Base-by-base conservation (phyloP, 2,888 invertebrate species). In the Conomelus anceps region DNA sequence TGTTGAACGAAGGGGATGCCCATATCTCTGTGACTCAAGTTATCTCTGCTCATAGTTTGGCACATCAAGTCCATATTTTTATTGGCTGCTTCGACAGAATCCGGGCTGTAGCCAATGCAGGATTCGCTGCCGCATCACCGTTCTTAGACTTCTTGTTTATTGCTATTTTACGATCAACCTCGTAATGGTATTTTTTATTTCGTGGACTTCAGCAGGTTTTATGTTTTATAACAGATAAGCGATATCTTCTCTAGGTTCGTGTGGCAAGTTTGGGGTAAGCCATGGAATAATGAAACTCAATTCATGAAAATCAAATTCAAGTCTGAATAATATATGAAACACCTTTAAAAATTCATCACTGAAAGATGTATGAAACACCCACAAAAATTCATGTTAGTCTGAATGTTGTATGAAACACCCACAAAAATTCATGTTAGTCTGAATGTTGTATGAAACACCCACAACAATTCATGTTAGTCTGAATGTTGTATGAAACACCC, bases 161-260 rank as follows among this genome's bases (percentile, higher is more conserved):
- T 86, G 29, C 86, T 22, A 26, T 86, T 86, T 86, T 86, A 86
- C 24, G 86, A 23, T 86, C 26, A 24, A 22, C 86, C 22, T 29
- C 86, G 63, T 22, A 86, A 86, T 86, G 29, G 86, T 22, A 17
- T 86, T 86, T 86, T 86, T 86, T 86, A 26, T 26, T 86, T 86
- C 22, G 86, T 29, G 86, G 86, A 86, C 24, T 86, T 86, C 63
- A 9, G 86, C 86, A 86, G 86, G 86, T 86, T 86, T 86, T 86
- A 86, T 86, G 24, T 17, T 24, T 26, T 86, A 86, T 23, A 26
- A 86, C 20, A 86, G 86, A 86, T 86, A 86, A 86, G 86, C 23
- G 24, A 86, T 26, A 26, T 26, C 13, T 11, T 86, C 24, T 29
- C 22, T 6, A n/a, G n/a, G 63, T 63, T 63, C 4, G n/a, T 63